Evolutionary conservation across 2,797 vertebrate genomes (phyloP).

Genomic region (Momotus momota): DNA sequence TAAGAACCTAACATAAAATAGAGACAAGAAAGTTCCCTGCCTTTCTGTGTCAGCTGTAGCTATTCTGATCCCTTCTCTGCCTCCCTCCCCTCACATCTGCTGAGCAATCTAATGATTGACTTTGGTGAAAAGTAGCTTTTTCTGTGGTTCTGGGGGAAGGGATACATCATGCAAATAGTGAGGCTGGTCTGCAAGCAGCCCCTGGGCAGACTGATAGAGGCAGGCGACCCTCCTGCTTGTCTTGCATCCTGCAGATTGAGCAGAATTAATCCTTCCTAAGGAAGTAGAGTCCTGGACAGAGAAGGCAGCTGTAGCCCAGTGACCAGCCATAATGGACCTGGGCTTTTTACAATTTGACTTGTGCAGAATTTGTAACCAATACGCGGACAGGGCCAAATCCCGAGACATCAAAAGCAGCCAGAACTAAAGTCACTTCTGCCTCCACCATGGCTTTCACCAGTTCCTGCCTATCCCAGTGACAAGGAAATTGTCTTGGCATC

Average conservation of each 20-base stretch:
- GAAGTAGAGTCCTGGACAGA: background rate
- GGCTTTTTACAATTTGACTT: background rate
- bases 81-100: background rate
- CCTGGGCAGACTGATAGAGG: background rate
- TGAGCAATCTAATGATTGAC: background rate
- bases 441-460: background rate
- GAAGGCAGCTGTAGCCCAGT: background rate
- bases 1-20: background rate
- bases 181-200: background rate
- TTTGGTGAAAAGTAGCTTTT: background rate
- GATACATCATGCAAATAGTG: background rate
- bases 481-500: background rate
- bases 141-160: background rate
- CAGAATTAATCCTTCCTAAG: background rate
- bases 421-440: too few species aligned
- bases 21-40: background rate
- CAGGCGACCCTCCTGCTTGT: background rate
- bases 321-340: background rate
- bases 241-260: background rate
- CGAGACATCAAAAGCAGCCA: rapidly evolving
- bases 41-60: background rate
- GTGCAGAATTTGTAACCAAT: background rate
- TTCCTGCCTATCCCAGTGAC: background rate
- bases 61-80: background rate
- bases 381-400: rapidly evolving